Conservation (phyloP, 2,113 vertebrate species). For the Condylura cristata region DNA sequence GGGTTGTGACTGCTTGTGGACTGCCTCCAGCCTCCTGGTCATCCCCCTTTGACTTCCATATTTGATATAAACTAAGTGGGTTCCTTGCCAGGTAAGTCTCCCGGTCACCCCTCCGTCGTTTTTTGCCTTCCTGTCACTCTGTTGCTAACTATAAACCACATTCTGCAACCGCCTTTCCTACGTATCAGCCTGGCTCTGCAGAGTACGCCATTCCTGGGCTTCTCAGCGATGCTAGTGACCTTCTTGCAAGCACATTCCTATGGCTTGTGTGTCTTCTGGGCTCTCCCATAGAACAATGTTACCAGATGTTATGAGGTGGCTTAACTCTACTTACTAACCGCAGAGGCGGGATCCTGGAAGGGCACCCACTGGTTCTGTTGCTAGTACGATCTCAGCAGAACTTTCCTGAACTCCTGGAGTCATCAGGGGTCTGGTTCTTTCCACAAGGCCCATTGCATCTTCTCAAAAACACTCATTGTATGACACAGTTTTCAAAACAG, state of each 20-base stretch:
- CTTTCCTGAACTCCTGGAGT: neutral
- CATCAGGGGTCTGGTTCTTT: neutral
- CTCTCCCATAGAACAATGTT: neutral
- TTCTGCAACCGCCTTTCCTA: neutral
- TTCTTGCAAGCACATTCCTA: neutral
- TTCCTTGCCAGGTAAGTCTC: neutral
- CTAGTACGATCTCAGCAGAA: neutral
- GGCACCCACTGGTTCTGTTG: neutral
- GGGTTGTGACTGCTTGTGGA: neutral
- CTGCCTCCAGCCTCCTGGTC: neutral
- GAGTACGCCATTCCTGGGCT: neutral
- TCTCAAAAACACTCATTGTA: neutral
- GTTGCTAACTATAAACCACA: neutral
- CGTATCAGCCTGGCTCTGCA: neutral
- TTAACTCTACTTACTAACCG: neutral
- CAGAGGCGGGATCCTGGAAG: neutral
- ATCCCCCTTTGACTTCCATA: neutral
- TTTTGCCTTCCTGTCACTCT: neutral
- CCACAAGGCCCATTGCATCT: neutral
- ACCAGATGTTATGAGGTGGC: neutral
- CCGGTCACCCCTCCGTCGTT: neutral
- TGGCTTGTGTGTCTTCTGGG: neutral
- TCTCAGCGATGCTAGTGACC: neutral
- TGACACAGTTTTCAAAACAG: fast-evolving
- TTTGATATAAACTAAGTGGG: neutral